Evolutionary conservation across 2,888 invertebrate genomes (phyloP).

Genomic region (Catocala fraxini): DNA sequence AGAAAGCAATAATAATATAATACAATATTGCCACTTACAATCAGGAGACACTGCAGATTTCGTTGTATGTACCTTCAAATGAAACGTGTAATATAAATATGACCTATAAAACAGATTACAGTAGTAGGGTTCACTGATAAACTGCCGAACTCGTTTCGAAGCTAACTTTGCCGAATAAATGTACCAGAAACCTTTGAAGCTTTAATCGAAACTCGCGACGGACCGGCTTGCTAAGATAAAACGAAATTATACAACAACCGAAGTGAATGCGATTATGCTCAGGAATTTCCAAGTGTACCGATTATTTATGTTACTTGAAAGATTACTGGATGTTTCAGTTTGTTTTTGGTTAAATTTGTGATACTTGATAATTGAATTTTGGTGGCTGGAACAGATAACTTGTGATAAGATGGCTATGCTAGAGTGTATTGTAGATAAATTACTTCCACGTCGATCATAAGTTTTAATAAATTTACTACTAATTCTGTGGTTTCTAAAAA

Average conservation of each 20-base stretch:
- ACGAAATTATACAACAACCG: conserved; percentile 65
- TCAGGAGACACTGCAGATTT: no score
- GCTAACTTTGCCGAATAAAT: conserved; percentile 77
- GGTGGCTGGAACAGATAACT: not conserved
- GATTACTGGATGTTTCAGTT: conserved; percentile 23
- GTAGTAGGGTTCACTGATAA: conserved; percentile 60
- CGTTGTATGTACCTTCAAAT: no score
- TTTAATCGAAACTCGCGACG: conserved; percentile 72
- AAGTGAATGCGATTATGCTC: conserved; percentile 58
- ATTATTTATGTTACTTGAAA: conserved; percentile 38
- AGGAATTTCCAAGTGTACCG: conserved; percentile 32
- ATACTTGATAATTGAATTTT: not conserved
- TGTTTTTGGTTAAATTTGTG: conserved; percentile 9
- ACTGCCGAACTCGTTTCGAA: conserved; percentile 69
- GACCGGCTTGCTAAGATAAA: conserved; percentile 63
- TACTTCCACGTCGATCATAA: no score
- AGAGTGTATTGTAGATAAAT: no score
- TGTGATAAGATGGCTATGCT: not conserved
- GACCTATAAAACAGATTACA: not conserved
- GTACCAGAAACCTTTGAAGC: conserved; percentile 78
- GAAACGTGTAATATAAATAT: not conserved
- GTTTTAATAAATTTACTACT: no score
- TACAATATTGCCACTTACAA: no score
- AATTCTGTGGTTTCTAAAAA: no score
- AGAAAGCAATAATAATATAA: no score